Evolutionary conservation across 2,113 vertebrate genomes (phyloP), one percentile per base, ranked within the genome.

Genomic region (Antigone vipio): DNA sequence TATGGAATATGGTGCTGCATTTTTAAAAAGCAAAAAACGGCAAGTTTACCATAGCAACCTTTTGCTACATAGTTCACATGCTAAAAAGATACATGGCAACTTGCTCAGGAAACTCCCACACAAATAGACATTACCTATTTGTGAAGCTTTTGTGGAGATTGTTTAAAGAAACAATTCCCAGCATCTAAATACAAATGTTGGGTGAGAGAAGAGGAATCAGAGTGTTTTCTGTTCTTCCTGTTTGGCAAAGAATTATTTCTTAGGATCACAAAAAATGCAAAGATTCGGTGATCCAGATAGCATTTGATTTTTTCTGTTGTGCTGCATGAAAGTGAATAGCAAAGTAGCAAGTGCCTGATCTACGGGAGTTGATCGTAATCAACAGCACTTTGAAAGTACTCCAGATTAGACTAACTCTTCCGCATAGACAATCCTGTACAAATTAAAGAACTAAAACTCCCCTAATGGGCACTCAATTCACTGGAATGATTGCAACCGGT

Each of bases 61-160:
- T 96, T 82, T 85, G 49, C 16, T 71, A 17, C 59, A 64, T 11
- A 77, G 73, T 87, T 97, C 76, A 58, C 47, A 55, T 38, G 38
- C 8, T 79, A 76, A 79, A 95, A 81, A 76, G 72, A 68, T 69
- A 69, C 12, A 34, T 40, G 42, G 14, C 18, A 80, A 62, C 50
- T 87, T 83, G 34, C 35, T 91, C 13, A 53, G 93, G 66, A 85
- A 85, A 75, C 4, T 79, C 52, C 29, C 21, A 83, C 50, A 18
- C 29, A 38, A 44, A 44, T 17, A 44, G 40, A 55, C 53, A 58
- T 79, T 53, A 35, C 3, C 3, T 55, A 85, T 83, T 92, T 80
- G 11, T 78, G 64, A 87, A 67, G 26, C 32, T 60, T 53, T 47
- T 80, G 50, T 55, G 4, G n/a, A 69, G 9, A 17, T 32, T 62